Base-by-base conservation (phyloP, 2,797 vertebrate genomes). In the Labroides dimidiatus region DNA sequence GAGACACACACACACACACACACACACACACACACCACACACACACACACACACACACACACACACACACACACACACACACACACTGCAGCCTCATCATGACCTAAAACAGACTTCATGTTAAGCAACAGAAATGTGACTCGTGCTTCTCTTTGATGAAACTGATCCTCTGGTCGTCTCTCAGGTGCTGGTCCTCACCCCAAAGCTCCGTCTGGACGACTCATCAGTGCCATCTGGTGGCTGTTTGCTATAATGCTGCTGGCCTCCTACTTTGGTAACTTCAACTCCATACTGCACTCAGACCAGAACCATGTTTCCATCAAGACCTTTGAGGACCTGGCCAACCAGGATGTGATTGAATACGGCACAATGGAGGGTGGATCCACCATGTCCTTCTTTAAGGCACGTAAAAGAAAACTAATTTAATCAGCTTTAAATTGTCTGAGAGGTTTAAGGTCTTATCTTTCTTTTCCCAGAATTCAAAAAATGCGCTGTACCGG, bases 191-290 rank as follows among this genome's bases (percentile, higher is more conserved):
- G 93, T 1, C 96, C 96, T 68, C 94, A 95, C 49, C 96, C 96
- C 1, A 96, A 93, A 81, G 93, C 94, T 0, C 63, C 94, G 5
- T 95, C 96, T 0, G 94, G 95, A 54, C 90, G 95, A 2, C 64
- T 97, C 0, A 80, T 97, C 4, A 91, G 94, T 0, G 91, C 94
- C 47, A 89, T 95, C 89, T 97, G 96, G 96, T 97, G 96, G 96
- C 68, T 97, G 5, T 97, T 97, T 79, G 91, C 93, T 19, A 81
- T 97, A 5, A 78, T 95, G 56, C 76, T 97, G 68, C 86, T 97
- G 64, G 94, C 95, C 0, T 94, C 93, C 59, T 97, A 96, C 89
- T 94, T 96, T 0, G 91, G 93, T 75, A 95, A 93, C 89, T 93
- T 96, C 58, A 93, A 84, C 0, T 88, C 91, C 0, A 79, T 90